Conservation (phyloP, 2,797 vertebrate species). For the Botia almorhae region DNA sequence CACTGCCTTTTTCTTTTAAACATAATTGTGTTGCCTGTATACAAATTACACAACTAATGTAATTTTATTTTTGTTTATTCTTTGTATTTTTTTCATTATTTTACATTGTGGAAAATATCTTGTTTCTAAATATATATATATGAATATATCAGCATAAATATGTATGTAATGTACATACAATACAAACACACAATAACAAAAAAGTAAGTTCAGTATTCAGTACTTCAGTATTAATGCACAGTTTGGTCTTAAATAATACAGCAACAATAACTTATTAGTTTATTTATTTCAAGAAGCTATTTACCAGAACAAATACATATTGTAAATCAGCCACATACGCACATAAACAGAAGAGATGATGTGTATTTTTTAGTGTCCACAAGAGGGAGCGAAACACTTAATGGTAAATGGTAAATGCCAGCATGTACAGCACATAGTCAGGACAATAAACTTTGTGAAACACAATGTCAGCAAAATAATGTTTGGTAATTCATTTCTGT, state of each 20-base stretch:
- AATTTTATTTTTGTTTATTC: background rate
- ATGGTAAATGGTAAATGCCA: background rate
- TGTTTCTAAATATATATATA: too few species aligned
- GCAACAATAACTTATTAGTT: constrained; percentile 1
- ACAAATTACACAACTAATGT: background rate
- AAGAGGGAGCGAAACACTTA: constrained; percentile 69
- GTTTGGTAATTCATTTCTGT: background rate
- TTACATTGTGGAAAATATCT: too few species aligned
- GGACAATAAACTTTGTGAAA: background rate
- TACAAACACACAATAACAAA: background rate
- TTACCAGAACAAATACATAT: constrained; percentile 7
- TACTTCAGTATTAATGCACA: background rate
- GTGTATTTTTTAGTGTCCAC: constrained; percentile 65
- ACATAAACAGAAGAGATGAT: background rate
- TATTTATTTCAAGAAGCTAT: background rate
- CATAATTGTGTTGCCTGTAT: background rate
- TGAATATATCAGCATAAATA: background rate
- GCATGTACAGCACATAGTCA: background rate
- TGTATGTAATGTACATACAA: background rate
- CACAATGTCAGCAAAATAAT: background rate
- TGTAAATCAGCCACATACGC: background rate
- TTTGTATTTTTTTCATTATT: too few species aligned
- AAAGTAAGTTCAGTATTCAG: too few species aligned
- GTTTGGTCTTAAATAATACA: background rate
- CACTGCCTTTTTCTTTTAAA: too few species aligned